A percentile compares a stretch with the other conserved stretches of the same genome.
These are phyloP conservation scores for Leptinotarsa lineolata DNA, from an alignment of 1,140 invertebrate species.

Conservation along the genomic window DNA sequence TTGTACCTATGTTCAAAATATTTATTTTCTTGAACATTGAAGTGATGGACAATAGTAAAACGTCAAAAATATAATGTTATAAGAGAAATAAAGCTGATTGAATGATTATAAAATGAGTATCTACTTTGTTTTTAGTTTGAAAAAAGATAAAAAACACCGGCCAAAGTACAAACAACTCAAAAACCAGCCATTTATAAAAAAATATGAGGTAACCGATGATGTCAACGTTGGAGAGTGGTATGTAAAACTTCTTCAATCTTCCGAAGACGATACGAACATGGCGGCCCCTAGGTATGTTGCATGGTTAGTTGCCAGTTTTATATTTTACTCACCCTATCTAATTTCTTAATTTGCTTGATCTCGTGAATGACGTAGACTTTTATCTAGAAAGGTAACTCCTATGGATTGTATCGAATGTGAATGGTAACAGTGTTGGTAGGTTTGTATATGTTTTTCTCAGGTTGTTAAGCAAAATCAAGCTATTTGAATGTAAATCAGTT, in stretches of 20 bases:
- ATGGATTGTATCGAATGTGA: neutral
- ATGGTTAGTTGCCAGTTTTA: conserved; percentile 51
- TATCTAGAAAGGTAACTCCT: conserved; percentile 9
- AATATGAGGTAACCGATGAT: conserved; percentile 67
- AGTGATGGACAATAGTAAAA: too few species aligned
- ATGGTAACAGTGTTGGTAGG: conserved; percentile 32
- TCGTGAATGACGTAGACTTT: conserved; percentile 24
- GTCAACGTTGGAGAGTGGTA: conserved; percentile 83
- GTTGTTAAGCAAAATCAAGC: neutral
- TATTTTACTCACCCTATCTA: conserved; percentile 16
- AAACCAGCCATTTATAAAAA: conserved; percentile 86
- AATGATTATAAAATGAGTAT: too few species aligned
- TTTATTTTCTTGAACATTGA: too few species aligned
- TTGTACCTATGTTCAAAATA: too few species aligned
- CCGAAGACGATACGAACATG: conserved; percentile 45
- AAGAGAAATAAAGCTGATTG: too few species aligned
- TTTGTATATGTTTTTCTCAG: conserved; percentile 39
- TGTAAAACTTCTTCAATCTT: conserved; percentile 58
- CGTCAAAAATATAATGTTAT: too few species aligned
- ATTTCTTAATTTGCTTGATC: conserved; percentile 26
- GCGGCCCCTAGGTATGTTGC: conserved; percentile 53
- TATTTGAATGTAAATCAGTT: neutral
- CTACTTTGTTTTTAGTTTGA: conserved; percentile 71
- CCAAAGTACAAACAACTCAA: conserved; percentile 94
- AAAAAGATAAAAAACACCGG: conserved; percentile 88